Evolutionary conservation across 2,113 vertebrate species (phyloP).

Genomic region (Daphoenositta chrysoptera): DNA sequence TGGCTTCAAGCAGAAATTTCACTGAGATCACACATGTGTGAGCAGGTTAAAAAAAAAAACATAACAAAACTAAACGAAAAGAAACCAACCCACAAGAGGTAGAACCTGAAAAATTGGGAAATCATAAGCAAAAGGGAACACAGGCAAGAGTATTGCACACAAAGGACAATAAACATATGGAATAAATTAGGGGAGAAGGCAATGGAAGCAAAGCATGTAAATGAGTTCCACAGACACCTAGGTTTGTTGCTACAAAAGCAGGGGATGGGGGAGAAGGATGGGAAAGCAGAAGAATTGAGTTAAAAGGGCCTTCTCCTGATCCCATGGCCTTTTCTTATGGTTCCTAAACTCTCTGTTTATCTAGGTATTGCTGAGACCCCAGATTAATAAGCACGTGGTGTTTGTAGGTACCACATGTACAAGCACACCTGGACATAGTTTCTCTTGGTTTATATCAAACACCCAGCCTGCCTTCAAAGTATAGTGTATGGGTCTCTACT

Average conservation of each 20-base stretch:
- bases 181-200: slow-evolving; percentile 59
- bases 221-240: slow-evolving; percentile 63
- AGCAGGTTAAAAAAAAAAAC: background rate
- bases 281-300: slow-evolving; percentile 17
- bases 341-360: background rate
- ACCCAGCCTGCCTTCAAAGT: background rate
- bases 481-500: background rate
- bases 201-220: slow-evolving; percentile 43
- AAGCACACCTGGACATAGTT: background rate
- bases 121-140: slow-evolving; percentile 41
- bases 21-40: background rate
- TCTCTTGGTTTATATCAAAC: background rate
- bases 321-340: background rate
- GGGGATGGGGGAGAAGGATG: background rate
- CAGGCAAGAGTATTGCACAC: slow-evolving; percentile 12
- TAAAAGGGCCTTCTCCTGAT: slow-evolving; percentile 4
- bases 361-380: background rate
- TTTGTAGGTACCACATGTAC: background rate
- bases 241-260: background rate
- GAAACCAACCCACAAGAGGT: background rate
- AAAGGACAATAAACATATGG: slow-evolving; percentile 62
- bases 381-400: background rate
- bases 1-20: background rate
- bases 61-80: background rate
- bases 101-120: slow-evolving; percentile 44